A percentile compares a stretch with the other conserved stretches of the same genome.
These are phyloP conservation scores for Coccyzus lansbergi DNA, from an alignment of 2,797 vertebrate species.

Conservation along the genomic window DNA sequence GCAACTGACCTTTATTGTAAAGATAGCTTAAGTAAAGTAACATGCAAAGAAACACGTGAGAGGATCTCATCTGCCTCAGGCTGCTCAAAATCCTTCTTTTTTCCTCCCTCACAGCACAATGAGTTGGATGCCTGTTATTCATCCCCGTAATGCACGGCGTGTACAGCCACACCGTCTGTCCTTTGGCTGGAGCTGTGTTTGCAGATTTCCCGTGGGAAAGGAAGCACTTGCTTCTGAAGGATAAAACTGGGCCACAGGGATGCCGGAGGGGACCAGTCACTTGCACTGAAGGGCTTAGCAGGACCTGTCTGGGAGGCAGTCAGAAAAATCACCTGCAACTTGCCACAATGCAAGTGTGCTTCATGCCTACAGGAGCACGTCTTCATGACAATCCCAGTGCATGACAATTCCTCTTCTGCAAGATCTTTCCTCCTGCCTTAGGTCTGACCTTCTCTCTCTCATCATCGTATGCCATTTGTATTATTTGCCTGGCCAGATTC, in stretches of 20 bases:
- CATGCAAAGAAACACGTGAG: slow-evolving; percentile 59
- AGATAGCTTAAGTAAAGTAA: slow-evolving; percentile 37
- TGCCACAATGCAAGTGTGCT: background rate
- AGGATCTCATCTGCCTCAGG: slow-evolving; percentile 24
- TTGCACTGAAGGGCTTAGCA: background rate
- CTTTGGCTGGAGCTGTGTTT: slow-evolving; percentile 1
- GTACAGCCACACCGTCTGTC: background rate
- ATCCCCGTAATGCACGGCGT: background rate
- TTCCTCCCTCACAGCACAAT: background rate
- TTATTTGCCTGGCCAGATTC: background rate
- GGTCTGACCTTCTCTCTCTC: background rate
- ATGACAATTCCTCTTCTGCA: background rate
- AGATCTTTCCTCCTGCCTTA: background rate
- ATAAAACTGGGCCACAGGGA: background rate
- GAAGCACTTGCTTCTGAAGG: background rate
- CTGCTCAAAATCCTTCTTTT: slow-evolving; percentile 28
- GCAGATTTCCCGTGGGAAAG: slow-evolving; percentile 42
- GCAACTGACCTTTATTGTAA: slow-evolving; percentile 51
- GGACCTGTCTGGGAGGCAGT: background rate
- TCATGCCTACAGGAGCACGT: background rate
- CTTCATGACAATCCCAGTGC: background rate
- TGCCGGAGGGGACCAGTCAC: background rate
- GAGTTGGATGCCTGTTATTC: background rate
- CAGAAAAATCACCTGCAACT: background rate
- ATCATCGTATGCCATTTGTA: background rate